Evolutionary conservation across 2,113 vertebrate species (phyloP).

Genomic region (Calypte anna): DNA sequence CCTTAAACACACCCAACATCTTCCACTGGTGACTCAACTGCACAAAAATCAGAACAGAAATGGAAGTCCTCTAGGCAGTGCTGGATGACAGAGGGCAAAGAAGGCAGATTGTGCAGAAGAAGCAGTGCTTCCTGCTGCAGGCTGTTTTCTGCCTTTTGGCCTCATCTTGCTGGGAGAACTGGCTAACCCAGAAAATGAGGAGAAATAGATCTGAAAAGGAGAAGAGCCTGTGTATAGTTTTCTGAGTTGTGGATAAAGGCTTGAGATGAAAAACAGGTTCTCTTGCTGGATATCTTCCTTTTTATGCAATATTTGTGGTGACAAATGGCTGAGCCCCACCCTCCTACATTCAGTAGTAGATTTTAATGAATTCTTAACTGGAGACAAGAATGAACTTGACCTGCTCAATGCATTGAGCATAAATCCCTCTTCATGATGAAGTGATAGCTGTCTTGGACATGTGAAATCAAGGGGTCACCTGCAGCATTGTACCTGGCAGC

Average conservation of each 20-base stretch:
- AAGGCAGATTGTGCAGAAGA: background rate
- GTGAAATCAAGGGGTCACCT: background rate
- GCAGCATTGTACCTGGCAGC: background rate
- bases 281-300: slow-evolving; percentile 7
- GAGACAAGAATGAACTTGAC: slow-evolving; percentile 68
- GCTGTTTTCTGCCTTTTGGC: background rate
- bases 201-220: background rate
- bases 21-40: slow-evolving; percentile 9
- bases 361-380: slow-evolving; percentile 45
- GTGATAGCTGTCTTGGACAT: background rate
- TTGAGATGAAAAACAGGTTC: slow-evolving; percentile 59
- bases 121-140: background rate
- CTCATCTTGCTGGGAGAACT: background rate
- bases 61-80: background rate
- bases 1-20: background rate
- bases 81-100: background rate
- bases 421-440: background rate
- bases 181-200: background rate
- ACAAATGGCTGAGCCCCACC: slow-evolving; percentile 57
- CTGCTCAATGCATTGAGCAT: background rate
- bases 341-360: slow-evolving; percentile 16
- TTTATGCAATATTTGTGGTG: slow-evolving; percentile 52
- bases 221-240: background rate
- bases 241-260: background rate
- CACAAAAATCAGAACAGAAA: slow-evolving; percentile 18